Conservation (phyloP, 2,113 vertebrate genomes). For the Perca flavescens region DNA sequence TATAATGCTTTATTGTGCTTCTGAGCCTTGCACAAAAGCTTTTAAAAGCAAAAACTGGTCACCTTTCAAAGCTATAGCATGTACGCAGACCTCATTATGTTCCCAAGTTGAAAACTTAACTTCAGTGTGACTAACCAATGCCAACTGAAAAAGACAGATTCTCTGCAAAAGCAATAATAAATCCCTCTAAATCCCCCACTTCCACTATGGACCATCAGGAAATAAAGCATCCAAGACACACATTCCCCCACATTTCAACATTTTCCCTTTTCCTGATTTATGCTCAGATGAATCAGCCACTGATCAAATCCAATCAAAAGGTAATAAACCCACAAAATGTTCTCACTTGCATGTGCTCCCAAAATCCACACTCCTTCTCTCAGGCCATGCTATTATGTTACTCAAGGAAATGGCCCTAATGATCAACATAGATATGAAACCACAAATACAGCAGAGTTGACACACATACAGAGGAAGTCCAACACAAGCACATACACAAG, state of each 20-base stretch:
- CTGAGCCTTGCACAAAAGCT: background rate
- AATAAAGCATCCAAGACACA: slow-evolving; percentile 55
- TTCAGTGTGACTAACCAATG: slow-evolving; percentile 12
- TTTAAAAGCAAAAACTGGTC: background rate
- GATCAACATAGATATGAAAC: slow-evolving; percentile 46
- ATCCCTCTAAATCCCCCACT: slow-evolving; percentile 28
- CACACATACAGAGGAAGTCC: slow-evolving; percentile 15
- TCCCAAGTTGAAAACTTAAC: slow-evolving; percentile 5
- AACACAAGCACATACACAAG: slow-evolving; percentile 35
- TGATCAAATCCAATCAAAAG: slow-evolving; percentile 31
- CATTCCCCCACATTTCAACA: slow-evolving; percentile 14
- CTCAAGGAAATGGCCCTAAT: slow-evolving; percentile 35
- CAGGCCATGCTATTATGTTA: background rate
- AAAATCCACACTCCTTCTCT: slow-evolving; percentile 2
- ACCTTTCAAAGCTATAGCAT: background rate
- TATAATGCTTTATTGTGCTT: background rate
- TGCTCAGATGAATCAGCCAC: slow-evolving; percentile 6
- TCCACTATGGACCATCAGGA: slow-evolving; percentile 47
- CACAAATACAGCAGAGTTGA: slow-evolving; percentile 24
- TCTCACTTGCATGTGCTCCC: background rate
- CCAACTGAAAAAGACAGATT: slow-evolving; percentile 23
- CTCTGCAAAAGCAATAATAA: slow-evolving; percentile 42
- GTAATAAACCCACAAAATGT: slow-evolving; percentile 5
- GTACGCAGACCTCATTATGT: background rate
- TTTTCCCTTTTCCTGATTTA: slow-evolving; percentile 16